Evolutionary conservation across 2,113 vertebrate species (phyloP), one percentile per base, ranked within the genome.

Genomic region (Morone chrysops): DNA sequence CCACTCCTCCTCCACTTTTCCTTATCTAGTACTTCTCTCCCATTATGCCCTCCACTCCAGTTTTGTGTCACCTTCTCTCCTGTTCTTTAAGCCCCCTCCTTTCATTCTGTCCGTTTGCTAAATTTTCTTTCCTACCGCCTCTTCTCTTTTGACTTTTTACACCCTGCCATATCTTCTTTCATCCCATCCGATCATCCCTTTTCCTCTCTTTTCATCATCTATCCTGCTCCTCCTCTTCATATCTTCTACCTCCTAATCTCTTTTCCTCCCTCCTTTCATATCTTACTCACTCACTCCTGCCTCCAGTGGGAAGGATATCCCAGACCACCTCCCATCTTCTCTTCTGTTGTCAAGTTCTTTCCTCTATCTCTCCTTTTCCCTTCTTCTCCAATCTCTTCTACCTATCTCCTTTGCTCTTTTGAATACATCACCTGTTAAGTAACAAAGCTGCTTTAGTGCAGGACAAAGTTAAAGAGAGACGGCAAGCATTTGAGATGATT

Each of bases 391-490:
- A 67, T 53, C 77, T 31, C 51, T 20, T 56, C 38, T 48, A 63
- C 36, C 41, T 18, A 5, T 59, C 20, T 77, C 13, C n/a, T 20
- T 5, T 22, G 10, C 18, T 59, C 53, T 40, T 56, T 25, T 70
- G 43, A 59, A 57, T 70, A 20, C 43, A 65, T 66, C 54, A 72
- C 63, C 71, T 59, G 54, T 67, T 78, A 79, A 77, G 54, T 74
- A 66, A 59, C 70, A 78, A 67, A 71, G 47, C 67, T 72, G 69
- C 57, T 79, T 41, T 75, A 74, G 79, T 31, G 47, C 38, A 61
- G 77, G 72, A 75, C 67, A 85, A 76, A 80, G 66, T 81, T 76
- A 63, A 17, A 78, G 48, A 16, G 60, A 66, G 54, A 36, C 40
- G 41, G 53, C 45, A 36, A 50, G 59, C 62, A 69, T 40, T 63